Conservation (phyloP, 2,888 invertebrate species). For the Danaus chrysippus region DNA sequence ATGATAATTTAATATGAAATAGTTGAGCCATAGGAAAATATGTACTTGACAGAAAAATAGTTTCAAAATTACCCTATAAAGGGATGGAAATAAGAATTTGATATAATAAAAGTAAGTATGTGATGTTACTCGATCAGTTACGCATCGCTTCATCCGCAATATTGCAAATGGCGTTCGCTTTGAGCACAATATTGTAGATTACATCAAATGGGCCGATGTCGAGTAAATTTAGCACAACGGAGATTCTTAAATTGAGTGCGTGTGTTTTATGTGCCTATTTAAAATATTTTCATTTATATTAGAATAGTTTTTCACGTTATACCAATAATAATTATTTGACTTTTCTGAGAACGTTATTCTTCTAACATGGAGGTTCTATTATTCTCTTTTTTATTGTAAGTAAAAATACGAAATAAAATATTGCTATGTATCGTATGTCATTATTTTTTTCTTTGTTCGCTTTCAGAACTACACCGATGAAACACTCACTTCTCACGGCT, state of each 20-base stretch:
- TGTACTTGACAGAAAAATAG: conserved; percentile 1
- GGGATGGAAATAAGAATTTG: neutral
- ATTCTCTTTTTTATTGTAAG: too few species aligned
- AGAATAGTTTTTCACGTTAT: too few species aligned
- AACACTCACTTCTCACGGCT: too few species aligned
- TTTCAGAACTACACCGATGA: too few species aligned
- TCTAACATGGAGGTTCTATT: too few species aligned
- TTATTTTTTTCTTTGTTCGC: too few species aligned
- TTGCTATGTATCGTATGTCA: too few species aligned
- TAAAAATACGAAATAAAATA: too few species aligned
- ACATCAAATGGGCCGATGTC: conserved; percentile 26
- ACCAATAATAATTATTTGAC: too few species aligned
- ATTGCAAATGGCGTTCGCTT: conserved; percentile 25
- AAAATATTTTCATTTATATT: conserved; percentile 3
- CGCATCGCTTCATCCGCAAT: conserved; percentile 20
- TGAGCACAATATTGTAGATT: conserved; percentile 25
- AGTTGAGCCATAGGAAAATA: neutral
- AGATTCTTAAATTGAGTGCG: conserved; percentile 14
- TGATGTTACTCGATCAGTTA: conserved; percentile 18
- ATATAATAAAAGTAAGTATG: conserved; percentile 3
- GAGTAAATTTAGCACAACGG: conserved; percentile 24
- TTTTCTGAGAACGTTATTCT: too few species aligned
- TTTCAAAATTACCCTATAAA: conserved; percentile 8
- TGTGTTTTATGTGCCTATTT: conserved; percentile 12
- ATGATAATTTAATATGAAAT: neutral